Evolutionary conservation across 2,113 vertebrate genomes (phyloP).

Genomic region (Chrysemys picta): DNA sequence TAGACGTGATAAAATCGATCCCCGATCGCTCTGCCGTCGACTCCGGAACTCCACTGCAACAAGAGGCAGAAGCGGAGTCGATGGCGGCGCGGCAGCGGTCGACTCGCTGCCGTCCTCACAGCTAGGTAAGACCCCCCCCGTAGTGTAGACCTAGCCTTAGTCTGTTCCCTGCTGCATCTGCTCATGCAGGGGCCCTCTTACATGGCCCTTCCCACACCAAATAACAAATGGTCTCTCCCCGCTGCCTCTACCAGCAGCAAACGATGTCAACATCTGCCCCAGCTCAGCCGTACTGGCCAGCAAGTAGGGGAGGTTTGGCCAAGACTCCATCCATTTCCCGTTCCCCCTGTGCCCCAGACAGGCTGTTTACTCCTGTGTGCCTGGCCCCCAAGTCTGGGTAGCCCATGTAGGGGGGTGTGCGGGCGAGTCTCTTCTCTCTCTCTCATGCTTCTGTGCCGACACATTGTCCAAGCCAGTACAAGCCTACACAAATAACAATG

Average conservation of each 20-base stretch:
- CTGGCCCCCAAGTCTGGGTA: conserved; percentile 29
- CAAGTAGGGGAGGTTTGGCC: not conserved
- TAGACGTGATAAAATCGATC: no score
- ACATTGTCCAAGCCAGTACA: rapidly evolving
- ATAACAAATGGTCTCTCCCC: not conserved
- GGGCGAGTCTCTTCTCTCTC: not conserved
- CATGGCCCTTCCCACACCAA: rapidly evolving
- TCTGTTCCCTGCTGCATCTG: rapidly evolving
- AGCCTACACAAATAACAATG: rapidly evolving
- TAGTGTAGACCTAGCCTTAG: not conserved
- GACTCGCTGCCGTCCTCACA: no score
- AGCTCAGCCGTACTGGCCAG: not conserved
- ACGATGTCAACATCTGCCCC: conserved; percentile 11
- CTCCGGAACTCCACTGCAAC: no score
- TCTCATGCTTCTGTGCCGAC: not conserved
- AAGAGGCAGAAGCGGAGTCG: no score
- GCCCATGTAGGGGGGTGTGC: not conserved
- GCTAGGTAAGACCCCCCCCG: no score
- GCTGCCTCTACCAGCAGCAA: rapidly evolving
- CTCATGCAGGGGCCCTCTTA: not conserved
- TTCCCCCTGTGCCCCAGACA: not conserved
- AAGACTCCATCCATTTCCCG: conserved; percentile 43
- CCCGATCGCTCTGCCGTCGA: no score
- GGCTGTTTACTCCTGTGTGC: not conserved
- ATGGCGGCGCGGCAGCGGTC: no score